Base-by-base conservation (phyloP, 2,797 vertebrate species). In the Vireo griseus region DNA sequence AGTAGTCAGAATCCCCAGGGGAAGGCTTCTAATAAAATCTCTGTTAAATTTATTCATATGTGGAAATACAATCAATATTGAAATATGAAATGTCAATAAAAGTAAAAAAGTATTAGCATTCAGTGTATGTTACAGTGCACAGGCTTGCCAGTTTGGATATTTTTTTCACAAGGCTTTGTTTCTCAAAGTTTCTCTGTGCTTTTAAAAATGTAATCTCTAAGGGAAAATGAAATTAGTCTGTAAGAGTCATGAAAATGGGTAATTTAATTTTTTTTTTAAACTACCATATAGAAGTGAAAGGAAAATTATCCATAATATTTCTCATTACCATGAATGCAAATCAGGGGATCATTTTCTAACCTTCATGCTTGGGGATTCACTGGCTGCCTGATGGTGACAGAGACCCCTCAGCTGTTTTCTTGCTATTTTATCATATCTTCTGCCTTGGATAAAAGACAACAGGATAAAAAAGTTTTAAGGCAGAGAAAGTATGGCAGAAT, bases 1-100 rank as follows among this genome's bases (percentile, higher is more conserved):
- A 57, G 35, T 48, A 90, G 54, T 59, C 72, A 94, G 72, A 93
- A 90, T 68, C 52, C 39, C 28, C 35, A 40, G 20, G 26, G 79
- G n/a, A 95, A 95, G 24, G 4, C 86, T 89, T 75, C 74, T 90
- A 92, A 90, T 95, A 91, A 92, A 82, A 94, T 91, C 14, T 77
- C 55, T 4, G 11, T 33, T 71, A 21, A 69, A 94, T 97, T 92
- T 94, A 89, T 89, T 90, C 39, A 61, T 83, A 55, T 44, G 29
- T 71, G 28, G 52, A 68, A 52, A 77, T 61, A 86, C 19, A 78
- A 51, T 92, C 87, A 92, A 86, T 92, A 91, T 72, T 93, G 78
- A 95, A 73, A 62, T 35, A 74, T 10, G 48, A 62, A 86, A 81
- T 62, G 44, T 80, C 73, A 94, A 82, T 86, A 79, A 88, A 61